Evolutionary conservation across 2,113 vertebrate species (phyloP).

Genomic region (Arizona elegans): DNA sequence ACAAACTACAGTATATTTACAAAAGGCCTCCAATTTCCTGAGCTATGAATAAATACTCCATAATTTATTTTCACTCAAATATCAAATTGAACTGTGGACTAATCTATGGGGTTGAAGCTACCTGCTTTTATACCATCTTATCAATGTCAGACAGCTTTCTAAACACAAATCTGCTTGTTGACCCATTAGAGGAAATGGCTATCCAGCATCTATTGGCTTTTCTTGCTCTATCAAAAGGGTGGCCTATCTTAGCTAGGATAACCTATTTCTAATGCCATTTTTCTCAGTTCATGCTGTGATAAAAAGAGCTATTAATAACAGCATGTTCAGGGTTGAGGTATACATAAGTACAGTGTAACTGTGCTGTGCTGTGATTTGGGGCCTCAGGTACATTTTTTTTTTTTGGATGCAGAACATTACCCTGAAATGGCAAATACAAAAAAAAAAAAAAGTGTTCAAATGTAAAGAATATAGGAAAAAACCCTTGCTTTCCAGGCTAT

Average conservation of each 20-base stretch:
- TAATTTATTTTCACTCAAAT: slow-evolving; percentile 12
- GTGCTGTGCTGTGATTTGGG: background rate
- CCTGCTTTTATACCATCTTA: slow-evolving; percentile 5
- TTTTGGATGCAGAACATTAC: background rate
- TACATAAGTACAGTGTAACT: background rate
- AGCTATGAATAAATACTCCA: background rate
- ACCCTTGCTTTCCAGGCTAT: background rate
- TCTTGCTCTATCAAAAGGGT: background rate
- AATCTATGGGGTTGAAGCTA: background rate
- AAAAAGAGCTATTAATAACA: background rate
- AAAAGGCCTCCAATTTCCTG: slow-evolving; percentile 7
- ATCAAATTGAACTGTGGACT: background rate
- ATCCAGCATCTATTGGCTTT: background rate
- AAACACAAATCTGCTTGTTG: background rate
- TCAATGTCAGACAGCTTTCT: background rate
- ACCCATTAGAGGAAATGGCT: background rate
- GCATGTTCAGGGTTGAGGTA: background rate
- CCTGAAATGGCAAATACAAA: background rate
- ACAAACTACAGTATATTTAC: slow-evolving; percentile 7
- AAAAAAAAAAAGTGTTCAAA: background rate
- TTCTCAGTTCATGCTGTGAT: background rate
- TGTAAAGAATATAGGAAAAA: background rate
- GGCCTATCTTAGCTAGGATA: background rate
- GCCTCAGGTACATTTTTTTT: background rate
- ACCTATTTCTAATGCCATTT: background rate